Percentiles rank a stretch among this genome's conserved stretches.
phyloP scores from a whole-genome alignment of 2,113 vertebrate species.

The Tenrec ecaudatus region DNA sequence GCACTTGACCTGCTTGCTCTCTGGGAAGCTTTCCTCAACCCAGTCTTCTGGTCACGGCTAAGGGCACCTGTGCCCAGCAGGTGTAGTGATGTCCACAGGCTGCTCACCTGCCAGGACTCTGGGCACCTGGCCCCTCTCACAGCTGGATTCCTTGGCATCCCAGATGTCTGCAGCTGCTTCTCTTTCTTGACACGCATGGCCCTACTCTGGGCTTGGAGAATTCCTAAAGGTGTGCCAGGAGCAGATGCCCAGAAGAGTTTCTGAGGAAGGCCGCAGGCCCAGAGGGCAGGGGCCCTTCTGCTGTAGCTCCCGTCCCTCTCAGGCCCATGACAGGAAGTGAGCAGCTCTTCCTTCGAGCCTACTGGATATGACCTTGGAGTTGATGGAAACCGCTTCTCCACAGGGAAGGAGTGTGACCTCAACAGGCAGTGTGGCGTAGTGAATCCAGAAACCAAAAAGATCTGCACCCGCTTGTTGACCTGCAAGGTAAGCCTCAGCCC shows the following conservation, averaged over 20 bases:
- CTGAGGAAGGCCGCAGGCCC: background rate
- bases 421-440: constrained; percentile 96
- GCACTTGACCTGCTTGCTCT: background rate
- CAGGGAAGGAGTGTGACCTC: constrained; percentile 95
- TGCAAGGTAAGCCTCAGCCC: constrained; percentile 91
- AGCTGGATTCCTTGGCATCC: constrained; percentile 37
- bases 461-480: constrained; percentile 95
- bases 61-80: background rate
- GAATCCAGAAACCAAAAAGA: constrained; percentile 95
- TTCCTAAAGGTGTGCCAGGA: background rate
- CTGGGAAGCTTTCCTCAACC: background rate
- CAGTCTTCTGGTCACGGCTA: background rate
- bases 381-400: constrained; percentile 53
- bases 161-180: constrained; percentile 2
- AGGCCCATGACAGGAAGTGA: constrained; percentile 43
- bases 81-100: background rate
- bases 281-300: background rate
- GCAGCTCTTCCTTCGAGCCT: background rate
- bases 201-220: constrained; percentile 2
- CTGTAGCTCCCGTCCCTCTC: constrained; percentile 15
- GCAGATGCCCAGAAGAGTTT: background rate
- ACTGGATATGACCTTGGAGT: background rate
- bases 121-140: background rate
- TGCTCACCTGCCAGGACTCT: background rate
- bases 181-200: constrained; percentile 1